Conservation (phyloP, 2,113 vertebrate genomes). For the Miniopterus natalensis region DNA sequence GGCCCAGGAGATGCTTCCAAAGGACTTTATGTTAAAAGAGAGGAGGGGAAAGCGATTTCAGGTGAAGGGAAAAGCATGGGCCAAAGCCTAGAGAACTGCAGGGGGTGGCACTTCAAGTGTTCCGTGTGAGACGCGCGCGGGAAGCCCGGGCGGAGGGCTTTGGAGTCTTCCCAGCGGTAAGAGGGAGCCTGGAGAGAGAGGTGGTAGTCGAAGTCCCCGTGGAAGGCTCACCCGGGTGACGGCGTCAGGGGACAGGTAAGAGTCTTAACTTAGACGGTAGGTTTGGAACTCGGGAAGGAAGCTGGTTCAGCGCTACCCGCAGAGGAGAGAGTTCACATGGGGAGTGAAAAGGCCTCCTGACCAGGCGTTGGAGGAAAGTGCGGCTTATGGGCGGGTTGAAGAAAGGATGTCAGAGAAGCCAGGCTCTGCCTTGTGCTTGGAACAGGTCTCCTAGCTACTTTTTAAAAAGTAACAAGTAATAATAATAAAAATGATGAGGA, state of each 20-base stretch:
- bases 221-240: background rate
- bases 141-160: background rate
- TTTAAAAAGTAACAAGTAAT: background rate
- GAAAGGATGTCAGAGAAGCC: background rate
- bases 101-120: background rate
- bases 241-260: background rate
- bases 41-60: background rate
- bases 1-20: background rate
- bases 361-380: background rate
- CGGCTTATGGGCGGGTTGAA: background rate
- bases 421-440: background rate
- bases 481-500: background rate
- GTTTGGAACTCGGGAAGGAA: background rate
- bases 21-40: background rate
- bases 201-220: background rate
- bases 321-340: background rate
- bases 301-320: background rate
- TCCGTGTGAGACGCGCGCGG: rapidly evolving
- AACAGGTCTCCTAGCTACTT: background rate
- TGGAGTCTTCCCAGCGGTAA: background rate
- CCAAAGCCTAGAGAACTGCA: background rate
- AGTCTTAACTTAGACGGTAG: background rate
- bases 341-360: background rate
- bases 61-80: background rate
- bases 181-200: background rate